A percentile compares a stretch with the other conserved stretches of the same genome.
Evolutionary conservation across 2,113 vertebrate species (phyloP).

Genomic region (Nerophis lumbriciformis): DNA sequence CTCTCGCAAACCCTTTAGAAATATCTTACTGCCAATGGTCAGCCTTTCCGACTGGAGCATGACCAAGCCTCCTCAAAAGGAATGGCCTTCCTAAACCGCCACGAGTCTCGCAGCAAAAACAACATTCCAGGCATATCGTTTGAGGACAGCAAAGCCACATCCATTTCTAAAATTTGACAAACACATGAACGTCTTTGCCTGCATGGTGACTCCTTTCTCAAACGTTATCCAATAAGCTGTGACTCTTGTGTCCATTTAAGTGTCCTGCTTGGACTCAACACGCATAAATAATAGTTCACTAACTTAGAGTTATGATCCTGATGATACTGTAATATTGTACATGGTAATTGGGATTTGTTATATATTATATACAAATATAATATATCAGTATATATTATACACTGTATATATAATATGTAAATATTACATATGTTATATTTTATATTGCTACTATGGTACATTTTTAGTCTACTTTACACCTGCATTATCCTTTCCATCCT

Average conservation of each 20-base stretch:
- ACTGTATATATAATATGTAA: no score
- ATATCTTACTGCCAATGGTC: slow-evolving; percentile 1
- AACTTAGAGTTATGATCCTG: not conserved
- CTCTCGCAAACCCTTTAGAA: slow-evolving; percentile 1
- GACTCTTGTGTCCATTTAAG: slow-evolving; percentile 33
- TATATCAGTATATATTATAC: no score
- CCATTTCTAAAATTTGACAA: slow-evolving; percentile 39
- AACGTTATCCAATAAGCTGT: slow-evolving; percentile 31
- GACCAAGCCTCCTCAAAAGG: slow-evolving; percentile 27
- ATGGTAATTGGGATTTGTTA: no score
- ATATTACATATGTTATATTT: no score
- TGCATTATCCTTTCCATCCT: no score
- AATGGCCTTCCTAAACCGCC: slow-evolving; percentile 9
- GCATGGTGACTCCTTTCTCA: slow-evolving; percentile 52
- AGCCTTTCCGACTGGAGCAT: slow-evolving; percentile 7
- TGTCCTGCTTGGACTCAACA: slow-evolving; percentile 14
- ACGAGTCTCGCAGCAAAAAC: slow-evolving; percentile 2
- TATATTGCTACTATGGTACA: no score
- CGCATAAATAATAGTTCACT: slow-evolving; percentile 5
- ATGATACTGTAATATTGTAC: not conserved
- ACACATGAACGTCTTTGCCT: slow-evolving; percentile 29
- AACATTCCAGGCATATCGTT: slow-evolving; percentile 20
- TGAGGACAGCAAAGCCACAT: slow-evolving; percentile 40
- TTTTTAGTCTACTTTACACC: no score
- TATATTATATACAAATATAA: no score